A percentile compares a stretch with the other conserved stretches of the same genome.
Conservation (phyloP, 2,113 vertebrate genomes). For the Cricetomys ansorgei region DNA sequence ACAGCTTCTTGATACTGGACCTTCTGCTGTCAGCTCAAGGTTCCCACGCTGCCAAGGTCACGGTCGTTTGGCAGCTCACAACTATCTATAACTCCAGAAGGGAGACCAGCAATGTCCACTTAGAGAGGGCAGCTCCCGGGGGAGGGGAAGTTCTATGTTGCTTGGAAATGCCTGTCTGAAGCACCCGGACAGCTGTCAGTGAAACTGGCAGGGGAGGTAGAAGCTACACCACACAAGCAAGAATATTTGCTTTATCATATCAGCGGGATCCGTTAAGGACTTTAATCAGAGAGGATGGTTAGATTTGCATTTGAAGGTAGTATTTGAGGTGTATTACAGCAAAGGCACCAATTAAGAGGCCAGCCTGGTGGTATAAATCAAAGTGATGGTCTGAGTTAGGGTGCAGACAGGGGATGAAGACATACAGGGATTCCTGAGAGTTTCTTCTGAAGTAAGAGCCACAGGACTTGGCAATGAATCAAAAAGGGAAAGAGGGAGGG, state of each 20-base stretch:
- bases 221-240: not conserved
- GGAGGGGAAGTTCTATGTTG: not conserved
- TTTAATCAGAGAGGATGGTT: not conserved
- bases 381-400: not conserved
- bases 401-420: not conserved
- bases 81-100: too few relatives aligned
- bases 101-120: not conserved
- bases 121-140: not conserved
- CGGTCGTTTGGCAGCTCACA: accelerated
- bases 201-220: not conserved
- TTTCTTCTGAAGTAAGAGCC: not conserved
- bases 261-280: not conserved
- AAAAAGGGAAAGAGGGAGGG: not conserved
- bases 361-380: not conserved
- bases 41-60: not conserved
- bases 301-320: not conserved
- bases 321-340: not conserved
- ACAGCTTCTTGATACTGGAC: not conserved
- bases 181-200: not conserved
- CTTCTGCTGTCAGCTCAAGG: not conserved
- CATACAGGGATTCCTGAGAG: not conserved
- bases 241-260: not conserved
- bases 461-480: not conserved
- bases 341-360: not conserved
- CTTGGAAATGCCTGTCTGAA: too few relatives aligned